phyloP scores from a whole-genome alignment of 2,888 invertebrate species.

The Drosophila differens region DNA sequence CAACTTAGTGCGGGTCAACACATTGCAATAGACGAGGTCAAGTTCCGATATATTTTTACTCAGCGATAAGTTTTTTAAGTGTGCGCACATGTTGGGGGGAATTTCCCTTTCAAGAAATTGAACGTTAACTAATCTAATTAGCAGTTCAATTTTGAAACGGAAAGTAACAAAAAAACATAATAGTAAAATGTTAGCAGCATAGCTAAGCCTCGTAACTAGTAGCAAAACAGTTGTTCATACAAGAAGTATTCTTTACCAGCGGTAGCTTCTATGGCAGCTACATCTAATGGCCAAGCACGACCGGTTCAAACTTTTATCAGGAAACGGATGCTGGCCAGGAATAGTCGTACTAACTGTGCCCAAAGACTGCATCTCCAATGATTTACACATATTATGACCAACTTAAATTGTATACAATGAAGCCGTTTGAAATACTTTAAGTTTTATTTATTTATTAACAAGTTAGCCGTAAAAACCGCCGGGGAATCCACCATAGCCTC shows the following conservation, averaged over 20 bases:
- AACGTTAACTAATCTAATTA: slow-evolving; percentile 17
- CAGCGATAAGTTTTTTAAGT: slow-evolving; percentile 31
- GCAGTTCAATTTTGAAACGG: neutral
- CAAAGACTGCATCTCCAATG: neutral
- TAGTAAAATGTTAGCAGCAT: neutral
- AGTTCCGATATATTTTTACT: slow-evolving; percentile 66
- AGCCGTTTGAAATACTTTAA: neutral
- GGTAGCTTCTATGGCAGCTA: neutral
- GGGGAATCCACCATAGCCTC: neutral
- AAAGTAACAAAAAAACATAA: neutral
- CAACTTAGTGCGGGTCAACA: slow-evolving; percentile 65
- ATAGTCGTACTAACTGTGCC: neutral
- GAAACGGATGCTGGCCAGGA: neutral
- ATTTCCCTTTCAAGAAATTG: slow-evolving; percentile 17
- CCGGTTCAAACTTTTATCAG: neutral
- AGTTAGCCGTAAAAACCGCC: slow-evolving; percentile 19
- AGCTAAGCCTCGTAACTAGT: neutral
- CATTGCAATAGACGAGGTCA: slow-evolving; percentile 76
- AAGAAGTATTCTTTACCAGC: neutral
- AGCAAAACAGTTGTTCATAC: neutral
- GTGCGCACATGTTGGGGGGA: slow-evolving; percentile 19
- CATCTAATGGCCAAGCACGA: neutral
- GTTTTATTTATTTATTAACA: neutral
- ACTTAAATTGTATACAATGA: neutral
- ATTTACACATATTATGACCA: neutral